These are phyloP conservation scores for Pungitius pungitius DNA, from an alignment of 2,113 vertebrate species.

Conservation along the genomic window DNA sequence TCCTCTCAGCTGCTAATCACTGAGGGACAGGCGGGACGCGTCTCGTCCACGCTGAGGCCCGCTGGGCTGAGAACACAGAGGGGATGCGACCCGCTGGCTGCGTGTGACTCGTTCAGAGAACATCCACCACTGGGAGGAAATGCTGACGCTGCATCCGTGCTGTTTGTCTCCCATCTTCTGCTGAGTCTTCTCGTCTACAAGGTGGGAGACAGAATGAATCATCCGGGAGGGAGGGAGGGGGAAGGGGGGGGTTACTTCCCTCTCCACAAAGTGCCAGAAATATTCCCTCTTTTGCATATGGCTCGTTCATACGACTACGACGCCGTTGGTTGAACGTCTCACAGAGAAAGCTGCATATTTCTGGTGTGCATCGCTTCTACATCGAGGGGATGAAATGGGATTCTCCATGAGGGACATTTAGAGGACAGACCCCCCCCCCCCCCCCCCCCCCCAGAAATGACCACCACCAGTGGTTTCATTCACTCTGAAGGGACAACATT, in stretches of 20 bases:
- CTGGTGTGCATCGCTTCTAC: too few relatives aligned
- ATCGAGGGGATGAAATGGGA: not conserved
- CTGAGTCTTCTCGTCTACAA: slow-evolving; percentile 47
- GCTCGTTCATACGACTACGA: slow-evolving; percentile 33
- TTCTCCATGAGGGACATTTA: slow-evolving; percentile 5
- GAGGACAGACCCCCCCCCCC: not conserved
- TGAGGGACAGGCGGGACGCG: slow-evolving; percentile 36
- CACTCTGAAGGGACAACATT: not conserved
- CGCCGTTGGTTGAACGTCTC: slow-evolving; percentile 12
- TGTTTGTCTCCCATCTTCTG: slow-evolving; percentile 30
- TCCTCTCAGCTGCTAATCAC: slow-evolving; percentile 60
- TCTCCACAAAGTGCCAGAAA: slow-evolving; percentile 53
- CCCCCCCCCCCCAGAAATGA: not conserved
- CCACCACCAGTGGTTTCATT: slow-evolving; percentile 1
- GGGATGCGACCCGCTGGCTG: slow-evolving; percentile 19
- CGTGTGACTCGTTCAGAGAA: slow-evolving; percentile 12
- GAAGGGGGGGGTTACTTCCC: slow-evolving; percentile 48
- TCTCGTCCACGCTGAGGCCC: slow-evolving; percentile 39
- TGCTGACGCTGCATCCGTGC: slow-evolving; percentile 14
- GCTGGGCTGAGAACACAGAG: slow-evolving; percentile 28
- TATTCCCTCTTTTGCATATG: slow-evolving; percentile 48
- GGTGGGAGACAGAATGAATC: slow-evolving; percentile 58
- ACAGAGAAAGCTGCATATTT: slow-evolving; percentile 1
- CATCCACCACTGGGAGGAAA: slow-evolving; percentile 36
- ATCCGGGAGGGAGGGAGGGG: slow-evolving; percentile 50